Base-by-base conservation (phyloP, 2,888 invertebrate species). In the Steinernema carpocapsae region DNA sequence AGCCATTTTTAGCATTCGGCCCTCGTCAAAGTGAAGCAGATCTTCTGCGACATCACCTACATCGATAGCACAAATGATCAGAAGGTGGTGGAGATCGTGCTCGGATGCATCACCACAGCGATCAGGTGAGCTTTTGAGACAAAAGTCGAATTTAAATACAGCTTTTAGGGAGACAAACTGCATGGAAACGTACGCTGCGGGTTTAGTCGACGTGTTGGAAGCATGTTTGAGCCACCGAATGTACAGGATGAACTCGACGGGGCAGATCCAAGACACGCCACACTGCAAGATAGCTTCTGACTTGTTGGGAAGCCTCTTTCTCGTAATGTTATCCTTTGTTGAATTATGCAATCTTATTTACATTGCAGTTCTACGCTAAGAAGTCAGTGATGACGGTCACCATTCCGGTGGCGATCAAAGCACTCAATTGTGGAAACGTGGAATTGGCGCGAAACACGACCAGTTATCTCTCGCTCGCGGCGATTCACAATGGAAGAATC, bases 201-300 rank as follows among this genome's bases (percentile, higher is more conserved):
- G 93, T 0, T 89, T 96, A 80, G 94, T 96, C 26, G 92, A 92
- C 51, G 89, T 96, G 72, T 89, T 96, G 76, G 93, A 94, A 89
- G 93, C 93, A 43, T 95, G 95, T 86, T 90, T 95, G 81, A 92
- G 93, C 87, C 94, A 95, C 90, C 74, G 75, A 7, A 81, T 84
- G 82, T 76, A 42, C 42, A 70, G 32, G 43, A 72, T 78, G 14
- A 45, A 42, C 43, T 74, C 78, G 29, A 76, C 71, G 19, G 94
- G 94, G 89, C 87, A 87, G 72, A 93, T 94, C 88, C 93, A 93
- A 87, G 95, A 95, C 89, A 94, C 95, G 46, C 95, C 95, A 0
- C 95, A 96, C 91, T 94, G 95, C 70, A 96, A 96, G 90, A 95
- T 96, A 86, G 94, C 95, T 24, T 94, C 94, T 64, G 96, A 96